Conservation (phyloP, 2,113 vertebrate species). For the Colius striatus region DNA sequence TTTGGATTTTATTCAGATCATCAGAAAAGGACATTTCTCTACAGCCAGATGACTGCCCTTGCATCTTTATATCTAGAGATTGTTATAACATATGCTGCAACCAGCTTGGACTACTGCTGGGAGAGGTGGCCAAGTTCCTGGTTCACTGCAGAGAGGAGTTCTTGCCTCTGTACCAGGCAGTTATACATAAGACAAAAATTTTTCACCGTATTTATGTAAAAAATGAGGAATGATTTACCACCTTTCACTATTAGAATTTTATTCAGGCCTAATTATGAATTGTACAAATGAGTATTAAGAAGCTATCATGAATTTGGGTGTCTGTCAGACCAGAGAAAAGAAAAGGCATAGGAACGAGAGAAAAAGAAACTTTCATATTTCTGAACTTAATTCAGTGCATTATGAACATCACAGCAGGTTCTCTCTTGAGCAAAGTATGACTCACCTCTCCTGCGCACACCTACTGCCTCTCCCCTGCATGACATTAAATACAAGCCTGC, state of each 20-base stretch:
- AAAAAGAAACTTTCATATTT: neutral
- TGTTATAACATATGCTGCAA: neutral
- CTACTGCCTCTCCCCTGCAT: slow-evolving; percentile 19
- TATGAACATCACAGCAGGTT: slow-evolving; percentile 44
- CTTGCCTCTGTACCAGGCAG: neutral
- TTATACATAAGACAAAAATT: neutral
- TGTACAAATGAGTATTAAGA: neutral
- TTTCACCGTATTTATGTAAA: neutral
- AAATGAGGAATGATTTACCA: neutral
- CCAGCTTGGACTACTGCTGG: neutral
- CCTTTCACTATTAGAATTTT: neutral
- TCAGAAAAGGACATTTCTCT: neutral
- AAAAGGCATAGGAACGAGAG: neutral
- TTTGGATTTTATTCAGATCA: neutral
- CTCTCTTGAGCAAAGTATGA: slow-evolving; percentile 20
- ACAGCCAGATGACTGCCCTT: neutral
- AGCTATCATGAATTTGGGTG: neutral
- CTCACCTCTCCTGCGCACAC: slow-evolving; percentile 45
- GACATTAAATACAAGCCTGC: slow-evolving; percentile 32
- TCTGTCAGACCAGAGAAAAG: neutral
- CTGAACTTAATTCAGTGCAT: slow-evolving; percentile 6
- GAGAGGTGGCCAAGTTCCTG: slow-evolving; percentile 8
- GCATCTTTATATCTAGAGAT: neutral
- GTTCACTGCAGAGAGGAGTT: neutral
- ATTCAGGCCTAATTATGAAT: neutral